Percentiles rank a stretch among this genome's conserved stretches.
These are phyloP conservation scores for Lepidocyrtinus sp. DNA, from an alignment of 2,888 invertebrate species.

Conservation along the genomic window DNA sequence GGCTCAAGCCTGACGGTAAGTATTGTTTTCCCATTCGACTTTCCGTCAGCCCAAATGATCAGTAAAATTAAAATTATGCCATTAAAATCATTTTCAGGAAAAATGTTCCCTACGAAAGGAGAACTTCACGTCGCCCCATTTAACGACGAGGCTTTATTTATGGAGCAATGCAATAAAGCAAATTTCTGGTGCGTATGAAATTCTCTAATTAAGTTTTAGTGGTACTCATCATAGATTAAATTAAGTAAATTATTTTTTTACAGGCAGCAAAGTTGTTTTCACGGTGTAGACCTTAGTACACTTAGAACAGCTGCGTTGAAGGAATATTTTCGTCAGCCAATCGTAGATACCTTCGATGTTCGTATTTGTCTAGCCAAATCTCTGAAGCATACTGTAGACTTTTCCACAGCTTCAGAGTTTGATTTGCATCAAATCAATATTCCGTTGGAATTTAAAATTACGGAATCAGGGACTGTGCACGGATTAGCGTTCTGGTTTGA, in stretches of 20 bases:
- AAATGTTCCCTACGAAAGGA: conserved; percentile 98
- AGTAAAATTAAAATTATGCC: too few relatives aligned
- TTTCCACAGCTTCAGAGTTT: conserved; percentile 90
- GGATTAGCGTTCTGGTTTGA: conserved; percentile 99
- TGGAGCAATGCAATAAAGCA: conserved; percentile 98
- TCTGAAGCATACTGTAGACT: conserved; percentile 93
- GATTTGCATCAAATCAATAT: conserved; percentile 97
- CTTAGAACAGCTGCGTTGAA: conserved; percentile 93
- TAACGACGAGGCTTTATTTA: conserved; percentile 96
- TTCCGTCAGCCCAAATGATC: neutral
- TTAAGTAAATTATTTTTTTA: too few relatives aligned
- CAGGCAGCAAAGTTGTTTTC: conserved; percentile 95
- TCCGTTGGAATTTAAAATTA: conserved; percentile 92
- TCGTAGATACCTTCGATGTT: conserved; percentile 98
- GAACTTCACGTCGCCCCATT: conserved; percentile 98
- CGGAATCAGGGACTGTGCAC: conserved; percentile 91
- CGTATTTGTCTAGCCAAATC: conserved; percentile 97
- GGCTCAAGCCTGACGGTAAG: conserved; percentile 85
- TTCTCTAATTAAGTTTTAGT: too few relatives aligned
- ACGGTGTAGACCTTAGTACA: conserved; percentile 95
- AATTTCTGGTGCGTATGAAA: conserved; percentile 87
- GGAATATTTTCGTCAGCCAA: conserved; percentile 98
- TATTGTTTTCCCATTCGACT: neutral
- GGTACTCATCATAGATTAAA: too few relatives aligned
- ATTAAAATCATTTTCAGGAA: conserved; percentile 78